Evolutionary conservation across 2,888 invertebrate genomes (phyloP).

Genomic region (Cantharis lateralis): DNA sequence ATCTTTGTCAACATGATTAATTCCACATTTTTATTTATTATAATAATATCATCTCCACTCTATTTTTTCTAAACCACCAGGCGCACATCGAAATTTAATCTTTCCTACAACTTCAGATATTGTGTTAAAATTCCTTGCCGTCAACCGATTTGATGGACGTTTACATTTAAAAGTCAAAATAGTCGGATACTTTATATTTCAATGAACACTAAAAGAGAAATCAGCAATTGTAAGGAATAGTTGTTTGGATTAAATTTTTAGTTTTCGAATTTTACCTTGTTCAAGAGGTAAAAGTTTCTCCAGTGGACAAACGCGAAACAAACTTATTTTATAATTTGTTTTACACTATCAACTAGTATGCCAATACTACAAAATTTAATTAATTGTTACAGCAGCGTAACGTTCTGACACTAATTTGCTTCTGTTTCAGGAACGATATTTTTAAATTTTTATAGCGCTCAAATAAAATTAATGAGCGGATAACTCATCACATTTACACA

Average conservation of each 20-base stretch:
- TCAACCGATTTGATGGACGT: background rate
- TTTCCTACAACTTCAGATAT: background rate
- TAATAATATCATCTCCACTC: background rate
- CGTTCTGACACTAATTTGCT: background rate
- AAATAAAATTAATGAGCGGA: background rate
- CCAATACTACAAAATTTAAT: background rate
- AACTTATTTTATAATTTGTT: background rate
- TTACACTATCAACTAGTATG: background rate
- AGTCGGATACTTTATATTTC: background rate
- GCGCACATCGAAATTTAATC: background rate
- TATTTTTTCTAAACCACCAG: background rate
- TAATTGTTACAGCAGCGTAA: background rate
- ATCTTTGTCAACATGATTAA: conserved; percentile 16
- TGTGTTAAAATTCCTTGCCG: background rate
- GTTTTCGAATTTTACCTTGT: background rate
- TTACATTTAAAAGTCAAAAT: background rate
- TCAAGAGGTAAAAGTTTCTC: background rate
- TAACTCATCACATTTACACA: background rate
- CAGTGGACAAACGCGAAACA: background rate
- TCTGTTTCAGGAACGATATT: background rate
- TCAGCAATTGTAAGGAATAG: background rate
- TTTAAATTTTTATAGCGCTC: background rate
- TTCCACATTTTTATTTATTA: background rate
- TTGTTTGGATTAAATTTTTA: background rate
- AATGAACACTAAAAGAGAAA: background rate